A percentile compares a stretch with the other conserved stretches of the same genome.
phyloP scores from a whole-genome alignment of 30 jellyfish, hydroid and myxozoan species.

The Hydractinia symbiolongicarpus region DNA sequence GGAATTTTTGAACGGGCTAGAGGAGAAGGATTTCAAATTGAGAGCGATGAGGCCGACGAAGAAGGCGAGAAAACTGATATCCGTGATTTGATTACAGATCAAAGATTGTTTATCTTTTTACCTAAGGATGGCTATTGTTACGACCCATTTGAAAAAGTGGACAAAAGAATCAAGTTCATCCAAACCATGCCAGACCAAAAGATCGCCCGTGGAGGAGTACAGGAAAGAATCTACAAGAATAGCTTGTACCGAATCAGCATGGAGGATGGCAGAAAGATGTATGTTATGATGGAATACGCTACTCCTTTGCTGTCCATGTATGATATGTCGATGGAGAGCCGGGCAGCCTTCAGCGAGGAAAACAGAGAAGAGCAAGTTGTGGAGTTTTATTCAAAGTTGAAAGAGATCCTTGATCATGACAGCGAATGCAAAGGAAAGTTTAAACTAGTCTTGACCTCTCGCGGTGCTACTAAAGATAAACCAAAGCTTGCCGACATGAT shows the following conservation, averaged over 20 bases:
- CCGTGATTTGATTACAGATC: conserved; percentile 38
- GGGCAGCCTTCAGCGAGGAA: conserved; percentile 28
- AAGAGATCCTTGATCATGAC: conserved; percentile 52
- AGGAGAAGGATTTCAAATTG: neutral
- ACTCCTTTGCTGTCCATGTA: conserved; percentile 53
- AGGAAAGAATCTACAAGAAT: conserved; percentile 54
- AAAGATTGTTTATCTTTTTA: conserved; percentile 46
- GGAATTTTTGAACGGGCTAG: conserved; percentile 10
- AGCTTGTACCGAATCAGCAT: conserved; percentile 37
- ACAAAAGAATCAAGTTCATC: conserved; percentile 37
- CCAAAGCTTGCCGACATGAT: too few species aligned
- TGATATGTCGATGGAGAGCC: conserved; percentile 41
- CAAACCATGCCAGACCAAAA: conserved; percentile 21
- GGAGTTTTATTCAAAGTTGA: conserved; percentile 40
- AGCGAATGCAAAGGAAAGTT: conserved; percentile 44
- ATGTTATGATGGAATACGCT: conserved; percentile 71
- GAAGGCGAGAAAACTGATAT: conserved; percentile 29
- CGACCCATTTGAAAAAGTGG: conserved; percentile 31
- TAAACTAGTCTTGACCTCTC: conserved; percentile 44
- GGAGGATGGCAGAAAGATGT: conserved; percentile 14
- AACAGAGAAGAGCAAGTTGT: conserved; percentile 49
- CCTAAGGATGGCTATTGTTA: conserved; percentile 71
- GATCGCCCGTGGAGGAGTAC: conserved; percentile 57
- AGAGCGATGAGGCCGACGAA: conserved; percentile 11
- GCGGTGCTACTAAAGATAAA: too few species aligned